These are phyloP conservation scores for Brachionus calyciflorus DNA, from an alignment of 1,140 invertebrate genomes.

Conservation along the genomic window DNA sequence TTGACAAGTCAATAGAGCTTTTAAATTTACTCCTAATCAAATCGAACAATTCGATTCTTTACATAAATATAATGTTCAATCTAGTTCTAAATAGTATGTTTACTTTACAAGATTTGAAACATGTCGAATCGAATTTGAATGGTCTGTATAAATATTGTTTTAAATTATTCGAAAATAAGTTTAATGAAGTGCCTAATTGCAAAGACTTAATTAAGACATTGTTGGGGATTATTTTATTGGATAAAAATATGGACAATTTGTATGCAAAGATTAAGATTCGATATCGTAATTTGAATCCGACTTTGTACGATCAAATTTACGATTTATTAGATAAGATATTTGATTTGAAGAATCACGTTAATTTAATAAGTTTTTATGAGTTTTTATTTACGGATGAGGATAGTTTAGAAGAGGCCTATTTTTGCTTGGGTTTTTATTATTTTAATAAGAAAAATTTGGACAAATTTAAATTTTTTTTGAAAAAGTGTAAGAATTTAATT, in stretches of 20 bases:
- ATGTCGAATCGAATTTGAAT: not conserved
- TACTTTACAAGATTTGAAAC: not conserved
- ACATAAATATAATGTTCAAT: not conserved
- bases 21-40: conserved; percentile 3
- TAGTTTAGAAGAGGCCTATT: not conserved
- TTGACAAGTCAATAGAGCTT: not conserved
- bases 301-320: not conserved
- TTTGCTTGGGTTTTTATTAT: not conserved
- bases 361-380: not conserved
- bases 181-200: too few relatives aligned
- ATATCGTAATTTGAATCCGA: not conserved
- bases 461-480: not conserved
- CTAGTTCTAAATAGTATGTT: not conserved
- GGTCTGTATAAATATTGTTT: not conserved
- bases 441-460: not conserved
- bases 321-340: not conserved
- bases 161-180: not conserved
- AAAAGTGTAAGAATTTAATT: not conserved
- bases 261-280: not conserved
- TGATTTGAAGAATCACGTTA: not conserved
- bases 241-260: too few relatives aligned
- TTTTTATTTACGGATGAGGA: not conserved
- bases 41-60: not conserved
- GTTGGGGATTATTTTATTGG: too few relatives aligned
- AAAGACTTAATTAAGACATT: too few relatives aligned